Conservation (phyloP, 2,113 vertebrate genomes). For the Zapornia atra region DNA sequence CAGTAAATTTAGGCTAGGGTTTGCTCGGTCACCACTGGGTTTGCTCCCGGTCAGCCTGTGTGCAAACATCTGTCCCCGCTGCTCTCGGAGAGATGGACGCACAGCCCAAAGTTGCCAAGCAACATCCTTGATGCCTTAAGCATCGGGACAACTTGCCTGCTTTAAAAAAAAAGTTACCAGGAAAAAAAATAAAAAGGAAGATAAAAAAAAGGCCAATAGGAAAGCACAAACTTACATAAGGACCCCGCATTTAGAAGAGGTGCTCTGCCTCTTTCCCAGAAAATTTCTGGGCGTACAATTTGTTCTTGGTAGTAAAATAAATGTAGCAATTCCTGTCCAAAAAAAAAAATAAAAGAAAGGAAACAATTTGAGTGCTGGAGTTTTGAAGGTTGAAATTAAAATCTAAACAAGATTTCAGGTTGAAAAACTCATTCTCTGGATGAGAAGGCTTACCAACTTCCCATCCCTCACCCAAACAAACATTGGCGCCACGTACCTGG, state of each 20-base stretch:
- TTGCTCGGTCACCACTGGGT: neutral
- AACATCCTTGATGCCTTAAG: neutral
- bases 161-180: neutral
- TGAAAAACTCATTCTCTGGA: neutral
- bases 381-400: neutral
- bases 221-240: neutral
- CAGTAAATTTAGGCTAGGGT: neutral
- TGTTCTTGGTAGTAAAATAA: neutral
- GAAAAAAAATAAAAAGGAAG: neutral
- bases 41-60: neutral
- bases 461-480: neutral
- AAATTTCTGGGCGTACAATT: neutral
- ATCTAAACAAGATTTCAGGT: neutral
- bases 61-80: conserved; percentile 51
- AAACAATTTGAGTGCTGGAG: neutral
- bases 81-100: neutral
- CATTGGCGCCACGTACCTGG: neutral
- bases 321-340: neutral
- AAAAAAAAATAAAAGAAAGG: too few species aligned
- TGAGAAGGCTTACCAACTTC: neutral
- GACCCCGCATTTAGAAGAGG: neutral
- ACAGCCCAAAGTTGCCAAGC: conserved; percentile 18
- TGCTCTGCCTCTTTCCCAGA: neutral
- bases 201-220: neutral
- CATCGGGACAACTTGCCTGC: neutral